Evolutionary conservation across 2,113 vertebrate species (phyloP).

Genomic region (Pimephales promelas): DNA sequence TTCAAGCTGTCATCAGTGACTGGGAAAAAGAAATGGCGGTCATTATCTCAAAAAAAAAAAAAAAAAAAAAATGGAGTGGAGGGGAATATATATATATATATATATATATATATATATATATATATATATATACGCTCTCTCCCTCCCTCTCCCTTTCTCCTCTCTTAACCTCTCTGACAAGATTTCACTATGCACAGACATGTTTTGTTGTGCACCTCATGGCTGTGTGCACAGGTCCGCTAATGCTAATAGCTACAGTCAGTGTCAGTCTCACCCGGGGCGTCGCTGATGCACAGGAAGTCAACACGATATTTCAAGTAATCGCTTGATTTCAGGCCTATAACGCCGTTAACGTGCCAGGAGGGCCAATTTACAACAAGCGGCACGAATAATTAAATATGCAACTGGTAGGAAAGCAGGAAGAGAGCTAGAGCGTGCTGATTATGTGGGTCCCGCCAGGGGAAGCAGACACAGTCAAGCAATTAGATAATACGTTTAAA

Average conservation of each 20-base stretch:
- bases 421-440: conserved; percentile 62
- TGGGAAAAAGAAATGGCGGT: conserved; percentile 85
- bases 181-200: conserved; percentile 75
- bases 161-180: conserved; percentile 79
- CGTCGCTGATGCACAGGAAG: conserved; percentile 73
- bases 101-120: too few relatives aligned
- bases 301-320: conserved; percentile 85
- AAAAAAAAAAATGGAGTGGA: conserved; percentile 54
- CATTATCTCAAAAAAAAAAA: conserved; percentile 84
- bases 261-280: conserved; percentile 47
- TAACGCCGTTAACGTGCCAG: conserved; percentile 90
- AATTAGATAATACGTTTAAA: conserved; percentile 95
- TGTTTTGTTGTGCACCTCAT: conserved; percentile 73
- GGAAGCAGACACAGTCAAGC: conserved; percentile 80
- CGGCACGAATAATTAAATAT: conserved; percentile 92
- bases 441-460: conserved; percentile 75
- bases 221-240: conserved; percentile 42
- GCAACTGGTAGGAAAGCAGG: conserved; percentile 73
- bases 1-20: conserved; percentile 93
- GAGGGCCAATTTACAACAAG: conserved; percentile 88
- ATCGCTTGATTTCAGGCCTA: conserved; percentile 87
- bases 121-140: conserved; percentile 66
- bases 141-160: conserved; percentile 67
- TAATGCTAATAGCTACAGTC: conserved; percentile 47
- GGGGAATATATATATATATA: conserved; percentile 72